Percentiles rank a stretch among this genome's conserved stretches.
Evolutionary conservation across 1,140 invertebrate species (phyloP).

Genomic region (Wasmannia auropunctata): DNA sequence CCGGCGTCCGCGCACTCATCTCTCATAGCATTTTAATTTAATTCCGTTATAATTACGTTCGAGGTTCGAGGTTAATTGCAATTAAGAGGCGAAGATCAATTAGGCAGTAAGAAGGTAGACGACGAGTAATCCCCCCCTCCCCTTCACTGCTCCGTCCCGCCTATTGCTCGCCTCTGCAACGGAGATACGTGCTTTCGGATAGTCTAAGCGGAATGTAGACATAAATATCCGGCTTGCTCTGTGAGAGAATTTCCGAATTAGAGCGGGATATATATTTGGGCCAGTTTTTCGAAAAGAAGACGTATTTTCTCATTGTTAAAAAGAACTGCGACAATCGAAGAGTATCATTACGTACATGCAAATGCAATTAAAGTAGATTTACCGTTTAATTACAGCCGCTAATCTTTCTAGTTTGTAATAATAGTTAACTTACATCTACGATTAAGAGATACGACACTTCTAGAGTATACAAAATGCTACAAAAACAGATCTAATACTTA

Average conservation of each 20-base stretch:
- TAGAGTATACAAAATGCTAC: not conserved
- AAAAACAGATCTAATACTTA: not conserved
- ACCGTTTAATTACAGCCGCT: not conserved
- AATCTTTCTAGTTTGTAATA: not conserved
- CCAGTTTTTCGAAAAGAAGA: slow-evolving; percentile 9
- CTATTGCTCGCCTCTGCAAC: not conserved
- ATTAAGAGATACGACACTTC: not conserved
- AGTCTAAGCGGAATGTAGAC: slow-evolving; percentile 2
- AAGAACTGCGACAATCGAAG: not conserved
- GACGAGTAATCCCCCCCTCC: slow-evolving; percentile 27
- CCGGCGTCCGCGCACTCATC: slow-evolving; percentile 37
- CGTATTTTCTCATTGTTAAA: not conserved
- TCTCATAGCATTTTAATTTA: slow-evolving; percentile 57
- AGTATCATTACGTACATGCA: not conserved
- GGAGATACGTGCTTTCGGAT: not conserved
- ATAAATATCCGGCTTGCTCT: slow-evolving; percentile 49
- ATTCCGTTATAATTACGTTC: slow-evolving; percentile 57
- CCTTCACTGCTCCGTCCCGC: not conserved
- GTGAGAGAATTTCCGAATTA: slow-evolving; percentile 25
- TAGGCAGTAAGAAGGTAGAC: slow-evolving; percentile 18
- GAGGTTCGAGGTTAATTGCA: slow-evolving; percentile 71
- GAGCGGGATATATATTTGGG: not conserved
- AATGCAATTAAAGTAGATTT: slow-evolving; percentile 2
- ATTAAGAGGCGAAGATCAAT: slow-evolving; percentile 64
- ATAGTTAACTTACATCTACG: not conserved